phyloP scores from a whole-genome alignment of 2,113 vertebrate species.

The Ceyx margarethae region DNA sequence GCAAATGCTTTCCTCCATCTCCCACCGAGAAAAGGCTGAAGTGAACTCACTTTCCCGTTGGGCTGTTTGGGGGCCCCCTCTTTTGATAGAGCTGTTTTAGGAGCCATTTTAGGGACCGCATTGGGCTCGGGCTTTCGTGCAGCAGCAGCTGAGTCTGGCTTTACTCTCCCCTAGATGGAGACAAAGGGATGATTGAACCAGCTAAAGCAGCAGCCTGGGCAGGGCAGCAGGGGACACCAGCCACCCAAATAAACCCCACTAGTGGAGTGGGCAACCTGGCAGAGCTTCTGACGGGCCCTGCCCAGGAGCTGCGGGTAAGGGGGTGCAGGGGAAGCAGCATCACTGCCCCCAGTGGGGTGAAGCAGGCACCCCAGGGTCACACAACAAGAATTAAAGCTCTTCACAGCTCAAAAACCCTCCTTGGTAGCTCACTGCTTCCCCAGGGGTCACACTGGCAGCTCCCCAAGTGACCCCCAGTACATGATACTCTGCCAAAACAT shows the following conservation, averaged over 20 bases:
- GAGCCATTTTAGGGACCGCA: conserved; percentile 62
- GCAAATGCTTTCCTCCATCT: conserved; percentile 46
- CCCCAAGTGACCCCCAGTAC: neutral
- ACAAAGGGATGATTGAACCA: conserved; percentile 75
- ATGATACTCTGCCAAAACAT: neutral
- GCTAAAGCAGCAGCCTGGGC: neutral
- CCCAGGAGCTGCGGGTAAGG: fast-evolving
- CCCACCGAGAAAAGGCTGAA: conserved; percentile 61
- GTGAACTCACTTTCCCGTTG: conserved; percentile 84
- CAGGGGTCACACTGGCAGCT: fast-evolving
- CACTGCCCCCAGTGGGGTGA: neutral
- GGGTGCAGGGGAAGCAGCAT: neutral
- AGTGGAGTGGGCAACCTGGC: neutral
- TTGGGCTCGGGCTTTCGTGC: conserved; percentile 73
- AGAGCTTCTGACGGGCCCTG: fast-evolving
- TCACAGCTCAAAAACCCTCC: neutral
- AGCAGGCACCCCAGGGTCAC: neutral
- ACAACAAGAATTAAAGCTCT: neutral
- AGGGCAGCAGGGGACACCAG: neutral
- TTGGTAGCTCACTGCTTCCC: neutral
- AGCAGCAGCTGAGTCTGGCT: conserved; percentile 70
- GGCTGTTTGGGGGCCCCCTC: conserved; percentile 72
- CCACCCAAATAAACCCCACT: too few species aligned
- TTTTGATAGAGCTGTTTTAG: conserved; percentile 68
- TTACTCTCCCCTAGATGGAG: conserved; percentile 81